These are phyloP conservation scores for Cremastinae sp. DNA, from an alignment of 2,888 invertebrate species.

Conservation along the genomic window DNA sequence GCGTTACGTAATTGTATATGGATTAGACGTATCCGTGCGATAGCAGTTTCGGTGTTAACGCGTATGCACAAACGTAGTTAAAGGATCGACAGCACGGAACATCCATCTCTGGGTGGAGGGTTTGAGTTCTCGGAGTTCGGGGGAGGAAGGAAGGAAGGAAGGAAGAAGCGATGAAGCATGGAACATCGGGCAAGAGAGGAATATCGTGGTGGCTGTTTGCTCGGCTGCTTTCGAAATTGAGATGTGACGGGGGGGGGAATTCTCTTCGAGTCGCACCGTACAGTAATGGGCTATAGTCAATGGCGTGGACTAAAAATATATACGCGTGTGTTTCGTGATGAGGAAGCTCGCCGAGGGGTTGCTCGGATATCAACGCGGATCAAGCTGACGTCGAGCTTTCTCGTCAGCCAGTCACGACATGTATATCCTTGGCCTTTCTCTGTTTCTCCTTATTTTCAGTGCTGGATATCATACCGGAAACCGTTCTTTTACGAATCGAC, in stretches of 20 bases:
- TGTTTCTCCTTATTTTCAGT: not conserved
- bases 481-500: too few species aligned
- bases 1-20: conserved; percentile 52
- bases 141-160: conserved; percentile 1
- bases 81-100: conserved; percentile 26
- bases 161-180: conserved; percentile 28
- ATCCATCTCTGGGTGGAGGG: conserved; percentile 38
- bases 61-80: conserved; percentile 18
- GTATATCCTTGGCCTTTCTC: too few species aligned
- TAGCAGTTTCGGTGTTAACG: conserved; percentile 6
- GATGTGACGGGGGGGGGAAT: conserved; percentile 26
- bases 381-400: conserved; percentile 35
- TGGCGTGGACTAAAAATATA: conserved; percentile 18
- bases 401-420: conserved; percentile 52
- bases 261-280: conserved; percentile 3
- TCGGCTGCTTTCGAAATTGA: conserved; percentile 34
- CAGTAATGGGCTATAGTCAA: conserved; percentile 6
- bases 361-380: conserved; percentile 33
- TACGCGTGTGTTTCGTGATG: conserved; percentile 44
- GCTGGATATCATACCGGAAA: too few species aligned
- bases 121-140: conserved; percentile 19
- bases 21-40: conserved; percentile 46
- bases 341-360: conserved; percentile 35
- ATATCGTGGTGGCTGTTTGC: conserved; percentile 17
- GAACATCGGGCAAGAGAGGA: conserved; percentile 11